phyloP scores from a whole-genome alignment of 1,140 invertebrate species.

The Drosophila micromelanica region DNA sequence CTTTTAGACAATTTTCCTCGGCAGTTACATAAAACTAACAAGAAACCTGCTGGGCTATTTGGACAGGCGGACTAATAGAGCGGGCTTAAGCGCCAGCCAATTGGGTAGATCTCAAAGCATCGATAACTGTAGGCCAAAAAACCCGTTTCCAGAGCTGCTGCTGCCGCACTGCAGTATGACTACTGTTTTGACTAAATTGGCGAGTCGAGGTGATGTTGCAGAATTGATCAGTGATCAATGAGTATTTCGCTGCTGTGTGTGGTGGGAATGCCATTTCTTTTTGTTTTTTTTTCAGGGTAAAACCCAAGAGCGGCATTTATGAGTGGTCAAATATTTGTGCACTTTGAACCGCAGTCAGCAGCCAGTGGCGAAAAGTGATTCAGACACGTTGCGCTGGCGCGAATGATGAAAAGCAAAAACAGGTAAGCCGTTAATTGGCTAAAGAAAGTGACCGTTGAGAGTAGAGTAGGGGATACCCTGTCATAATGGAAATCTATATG shows the following conservation, averaged over 20 bases:
- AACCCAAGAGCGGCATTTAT: constrained; percentile 43
- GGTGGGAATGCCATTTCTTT: constrained; percentile 2
- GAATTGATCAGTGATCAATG: constrained; percentile 4
- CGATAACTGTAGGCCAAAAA: constrained; percentile 41
- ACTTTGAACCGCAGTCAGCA: constrained; percentile 46
- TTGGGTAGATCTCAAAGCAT: constrained; percentile 14
- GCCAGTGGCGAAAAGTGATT: constrained; percentile 39
- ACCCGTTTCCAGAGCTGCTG: constrained; percentile 26
- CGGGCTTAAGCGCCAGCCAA: constrained; percentile 50
- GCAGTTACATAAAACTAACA: constrained; percentile 47
- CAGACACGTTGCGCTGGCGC: constrained; percentile 39
- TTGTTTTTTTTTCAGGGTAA: neutral
- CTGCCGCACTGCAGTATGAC: constrained; percentile 9
- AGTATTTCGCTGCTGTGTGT: constrained; percentile 3
- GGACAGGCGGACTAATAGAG: constrained; percentile 32
- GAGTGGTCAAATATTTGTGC: constrained; percentile 68
- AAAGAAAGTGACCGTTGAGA: neutral
- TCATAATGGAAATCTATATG: neutral
- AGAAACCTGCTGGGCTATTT: constrained; percentile 68
- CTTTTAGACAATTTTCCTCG: constrained; percentile 8
- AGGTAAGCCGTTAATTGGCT: constrained; percentile 38
- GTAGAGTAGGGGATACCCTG: constrained; percentile 3
- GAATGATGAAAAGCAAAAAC: constrained; percentile 45
- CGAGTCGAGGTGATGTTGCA: constrained; percentile 20
- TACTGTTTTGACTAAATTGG: constrained; percentile 32